These are phyloP conservation scores for Metopolophium dirhodum DNA, from an alignment of 1,140 invertebrate species.

Conservation along the genomic window DNA sequence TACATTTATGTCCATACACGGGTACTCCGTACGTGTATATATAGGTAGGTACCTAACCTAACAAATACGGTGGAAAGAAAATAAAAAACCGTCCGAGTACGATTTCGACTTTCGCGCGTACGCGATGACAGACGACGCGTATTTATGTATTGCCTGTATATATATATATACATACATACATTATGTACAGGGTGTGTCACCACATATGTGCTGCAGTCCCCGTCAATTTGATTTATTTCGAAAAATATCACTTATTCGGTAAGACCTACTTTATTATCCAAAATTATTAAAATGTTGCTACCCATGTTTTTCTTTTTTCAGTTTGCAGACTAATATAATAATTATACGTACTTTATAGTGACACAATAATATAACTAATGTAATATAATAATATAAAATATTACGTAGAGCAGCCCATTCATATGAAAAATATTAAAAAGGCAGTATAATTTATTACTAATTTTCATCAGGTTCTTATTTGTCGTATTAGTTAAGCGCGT, in stretches of 20 bases:
- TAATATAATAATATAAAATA: too few species aligned
- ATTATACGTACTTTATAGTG: too few species aligned
- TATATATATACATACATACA: too few species aligned
- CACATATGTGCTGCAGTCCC: background rate
- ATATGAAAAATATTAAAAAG: too few species aligned
- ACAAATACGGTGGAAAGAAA: background rate
- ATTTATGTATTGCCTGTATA: background rate
- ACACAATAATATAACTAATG: too few species aligned
- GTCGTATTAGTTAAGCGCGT: too few species aligned
- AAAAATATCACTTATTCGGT: background rate
- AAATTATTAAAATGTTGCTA: too few species aligned
- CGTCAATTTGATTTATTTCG: background rate
- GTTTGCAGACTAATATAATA: too few species aligned
- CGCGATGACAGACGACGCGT: background rate
- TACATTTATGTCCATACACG: background rate
- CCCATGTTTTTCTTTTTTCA: too few species aligned
- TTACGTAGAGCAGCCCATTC: too few species aligned
- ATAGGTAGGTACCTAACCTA: background rate
- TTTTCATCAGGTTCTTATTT: too few species aligned
- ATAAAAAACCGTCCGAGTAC: background rate
- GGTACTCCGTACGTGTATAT: background rate
- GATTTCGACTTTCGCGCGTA: background rate
- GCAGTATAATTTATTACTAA: too few species aligned
- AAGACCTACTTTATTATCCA: background rate
- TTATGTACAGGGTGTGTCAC: background rate